These are phyloP conservation scores for Sebastes minor DNA, from an alignment of 2,797 vertebrate species.

Conservation along the genomic window DNA sequence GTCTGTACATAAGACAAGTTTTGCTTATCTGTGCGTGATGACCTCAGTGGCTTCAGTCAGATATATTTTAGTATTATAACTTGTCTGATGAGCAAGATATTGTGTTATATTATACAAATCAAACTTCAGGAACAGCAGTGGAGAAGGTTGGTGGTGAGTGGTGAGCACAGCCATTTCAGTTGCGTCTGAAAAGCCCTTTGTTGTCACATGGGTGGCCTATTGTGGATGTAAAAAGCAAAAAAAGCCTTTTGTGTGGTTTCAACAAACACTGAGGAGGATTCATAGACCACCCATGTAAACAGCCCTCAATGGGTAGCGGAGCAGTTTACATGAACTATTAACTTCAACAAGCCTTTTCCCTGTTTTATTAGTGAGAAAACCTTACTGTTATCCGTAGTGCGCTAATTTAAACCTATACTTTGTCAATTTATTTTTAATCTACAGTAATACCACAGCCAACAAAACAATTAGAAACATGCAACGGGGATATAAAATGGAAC, in stretches of 20 bases:
- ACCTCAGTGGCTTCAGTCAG: neutral
- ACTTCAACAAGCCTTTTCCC: neutral
- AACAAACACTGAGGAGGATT: constrained; percentile 59
- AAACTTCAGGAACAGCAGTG: constrained; percentile 1
- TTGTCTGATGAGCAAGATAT: neutral
- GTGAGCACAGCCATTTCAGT: constrained; percentile 39
- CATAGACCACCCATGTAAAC: constrained; percentile 63
- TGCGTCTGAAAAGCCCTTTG: constrained; percentile 72
- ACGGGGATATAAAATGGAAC: neutral
- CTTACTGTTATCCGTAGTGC: fast-evolving
- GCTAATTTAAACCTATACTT: neutral
- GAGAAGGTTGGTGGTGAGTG: constrained; percentile 32
- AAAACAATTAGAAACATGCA: neutral
- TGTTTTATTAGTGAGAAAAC: too few species aligned
- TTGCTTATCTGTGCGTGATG: neutral
- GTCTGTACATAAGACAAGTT: neutral
- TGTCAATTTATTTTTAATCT: neutral
- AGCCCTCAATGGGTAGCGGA: neutral
- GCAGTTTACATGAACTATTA: neutral
- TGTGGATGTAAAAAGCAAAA: constrained; percentile 66
- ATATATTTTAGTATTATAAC: neutral
- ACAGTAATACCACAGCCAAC: neutral
- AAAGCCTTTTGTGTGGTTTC: constrained; percentile 60
- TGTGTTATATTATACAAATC: constrained; percentile 1
- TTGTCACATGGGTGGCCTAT: constrained; percentile 68